Base-by-base conservation (phyloP, 2,113 vertebrate species). In the Pseudorasbora parva region DNA sequence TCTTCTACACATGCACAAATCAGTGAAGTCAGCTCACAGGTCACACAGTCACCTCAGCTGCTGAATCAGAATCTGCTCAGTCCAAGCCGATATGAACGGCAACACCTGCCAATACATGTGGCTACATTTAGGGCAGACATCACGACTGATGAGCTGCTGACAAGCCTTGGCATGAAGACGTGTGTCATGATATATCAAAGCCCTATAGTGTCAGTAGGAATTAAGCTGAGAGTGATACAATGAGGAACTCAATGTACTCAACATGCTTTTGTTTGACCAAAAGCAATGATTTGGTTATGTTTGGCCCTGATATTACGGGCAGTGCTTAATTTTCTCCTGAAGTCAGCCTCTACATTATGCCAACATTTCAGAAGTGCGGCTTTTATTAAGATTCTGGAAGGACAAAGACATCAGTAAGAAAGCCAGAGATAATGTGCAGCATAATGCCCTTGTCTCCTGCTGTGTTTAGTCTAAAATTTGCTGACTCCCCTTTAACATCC, bases 391-490 rank as follows among this genome's bases (percentile, higher is more conserved):
- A 54, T 75, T 54, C 47, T 54, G 27, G 23, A 56, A 75, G 9
- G 25, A n/a, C 27, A 37, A 30, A 33, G 17, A 76, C 25, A 8
- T 12, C 9, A 56, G 27, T 5, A 27, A 76, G 27, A 76, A 56
- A 23, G 21, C 17, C 27, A 23, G 74, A 76, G 51, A 76, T 76
- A 76, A n/a, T 37, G 17, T 57, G 19, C 30, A 7, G 10, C 9
- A 0, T 15, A 47, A 59, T 41, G 74, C 33, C n/a, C 37, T 78
- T 78, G n/a, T 45, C 56, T 37, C 49, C 49, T 76, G 45, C 8
- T 12, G 25, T 77, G 76, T 78, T 78, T 78, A 59, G 76, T 78
- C 76, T 78, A 27, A 62, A 62, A n/a, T 78, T 21, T 19, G 8
- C 37, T 45, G 76, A 62, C 43, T 78, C 14, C 30, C 19, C 23